phyloP scores from a whole-genome alignment of 2,113 vertebrate species.

The Urocitellus parryii region DNA sequence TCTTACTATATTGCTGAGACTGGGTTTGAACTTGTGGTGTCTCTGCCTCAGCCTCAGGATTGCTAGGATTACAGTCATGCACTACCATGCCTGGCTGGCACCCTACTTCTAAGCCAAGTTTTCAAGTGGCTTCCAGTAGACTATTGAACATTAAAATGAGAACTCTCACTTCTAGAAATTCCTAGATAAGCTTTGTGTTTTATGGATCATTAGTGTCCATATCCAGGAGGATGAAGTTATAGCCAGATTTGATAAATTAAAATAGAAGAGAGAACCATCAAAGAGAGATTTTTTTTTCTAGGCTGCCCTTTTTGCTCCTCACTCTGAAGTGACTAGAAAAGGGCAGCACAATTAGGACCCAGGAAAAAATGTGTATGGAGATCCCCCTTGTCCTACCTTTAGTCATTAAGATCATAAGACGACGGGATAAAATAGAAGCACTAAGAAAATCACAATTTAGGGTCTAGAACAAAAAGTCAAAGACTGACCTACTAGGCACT shows the following conservation, averaged over 20 bases:
- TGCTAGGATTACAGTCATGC: too few relatives aligned
- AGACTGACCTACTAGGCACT: background rate
- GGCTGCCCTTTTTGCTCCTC: background rate
- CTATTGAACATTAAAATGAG: background rate
- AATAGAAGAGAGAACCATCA: background rate
- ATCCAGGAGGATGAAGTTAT: background rate
- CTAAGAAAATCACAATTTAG: background rate
- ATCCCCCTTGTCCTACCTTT: accelerated
- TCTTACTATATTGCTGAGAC: too few relatives aligned
- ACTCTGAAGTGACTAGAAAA: background rate
- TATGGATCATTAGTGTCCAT: background rate
- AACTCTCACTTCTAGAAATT: background rate
- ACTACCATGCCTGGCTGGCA: too few relatives aligned
- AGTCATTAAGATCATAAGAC: background rate
- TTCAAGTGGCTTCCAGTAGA: background rate
- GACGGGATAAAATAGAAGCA: background rate
- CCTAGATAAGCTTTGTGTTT: background rate
- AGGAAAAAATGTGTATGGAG: background rate
- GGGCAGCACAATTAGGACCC: background rate
- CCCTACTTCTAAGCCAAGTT: background rate
- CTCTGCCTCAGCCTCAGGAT: too few relatives aligned
- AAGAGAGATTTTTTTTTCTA: background rate
- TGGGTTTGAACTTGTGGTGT: too few relatives aligned
- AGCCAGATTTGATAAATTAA: background rate
- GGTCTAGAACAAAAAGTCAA: background rate